Base-by-base conservation (phyloP, 2,113 vertebrate species). In the Planiliza haematocheilus region DNA sequence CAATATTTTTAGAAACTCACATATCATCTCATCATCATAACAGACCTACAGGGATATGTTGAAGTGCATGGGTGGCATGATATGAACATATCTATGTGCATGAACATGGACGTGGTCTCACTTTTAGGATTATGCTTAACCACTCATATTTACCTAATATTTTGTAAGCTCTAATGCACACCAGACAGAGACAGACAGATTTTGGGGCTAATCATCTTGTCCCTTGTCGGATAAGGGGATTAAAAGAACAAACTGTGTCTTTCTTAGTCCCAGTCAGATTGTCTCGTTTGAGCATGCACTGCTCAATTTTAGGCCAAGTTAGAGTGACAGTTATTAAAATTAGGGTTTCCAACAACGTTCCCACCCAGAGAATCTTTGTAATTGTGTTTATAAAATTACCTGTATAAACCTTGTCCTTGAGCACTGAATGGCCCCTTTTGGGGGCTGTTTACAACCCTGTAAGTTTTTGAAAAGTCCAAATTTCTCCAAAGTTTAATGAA, bases 111-210 rank as follows among this genome's bases (percentile, higher is more conserved):
- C 10, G 20, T 8, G n/a, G 51, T 43, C 24, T 82, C 16, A 63
- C 14, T 60, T 74, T 70, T 57, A 68, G 48, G 13, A 64, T 70
- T 34, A 34, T 67, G 49, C 69, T 30, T 12, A 70, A 74, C 55
- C 41, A 4, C 67, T 38, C 17, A 57, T 83, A 68, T 87, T 85
- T 68, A 52, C 59, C 30, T 59, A 56, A 51, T 13, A 63, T 81
- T 74, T 73, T 66, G 24, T 74, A 21, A 8, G 69, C 14, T n/a
- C 48, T 30, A 55, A 30, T 46, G n/a, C 6, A 24, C 58, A 66
- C 61, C 78, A 87, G 85, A 86, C 75, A 60, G 41, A 66, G 70
- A 77, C 58, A 85, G 71, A 73, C 65, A 57, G 87, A 77, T 76
- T 88, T 57, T 49, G 60, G 43, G 61, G 52, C 61, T 83, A 71